Evolutionary conservation across 2,797 vertebrate species (phyloP).

Genomic region (Adelosebastes latens): DNA sequence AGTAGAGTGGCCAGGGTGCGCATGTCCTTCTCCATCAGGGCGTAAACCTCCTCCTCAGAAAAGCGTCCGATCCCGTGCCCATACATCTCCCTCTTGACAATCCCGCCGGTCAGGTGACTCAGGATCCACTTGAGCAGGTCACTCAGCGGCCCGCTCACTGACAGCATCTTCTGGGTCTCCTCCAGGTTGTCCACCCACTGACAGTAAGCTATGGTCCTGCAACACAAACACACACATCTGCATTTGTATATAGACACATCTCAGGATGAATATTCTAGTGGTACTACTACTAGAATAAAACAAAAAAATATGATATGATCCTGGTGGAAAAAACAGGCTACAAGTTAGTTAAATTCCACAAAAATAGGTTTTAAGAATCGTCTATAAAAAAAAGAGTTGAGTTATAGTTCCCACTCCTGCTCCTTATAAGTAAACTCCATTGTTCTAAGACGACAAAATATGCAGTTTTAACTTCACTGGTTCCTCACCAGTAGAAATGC

Average conservation of each 20-base stretch:
- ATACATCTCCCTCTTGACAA: slow-evolving; percentile 96
- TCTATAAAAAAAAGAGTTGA: background rate
- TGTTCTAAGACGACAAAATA: background rate
- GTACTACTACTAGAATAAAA: background rate
- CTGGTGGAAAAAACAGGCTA: no score
- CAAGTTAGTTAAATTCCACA: background rate
- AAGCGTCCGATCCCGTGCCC: slow-evolving; percentile 98
- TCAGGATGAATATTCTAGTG: background rate
- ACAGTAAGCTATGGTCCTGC: slow-evolving; percentile 97
- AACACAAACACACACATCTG: background rate
- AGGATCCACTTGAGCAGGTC: slow-evolving; percentile 96
- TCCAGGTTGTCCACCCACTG: slow-evolving; percentile 98
- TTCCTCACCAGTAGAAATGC: slow-evolving; percentile 96
- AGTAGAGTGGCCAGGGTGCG: slow-evolving; percentile 91
- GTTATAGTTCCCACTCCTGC: background rate
- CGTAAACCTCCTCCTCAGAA: slow-evolving; percentile 94
- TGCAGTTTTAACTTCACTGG: background rate
- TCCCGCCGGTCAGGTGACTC: slow-evolving; percentile 94
- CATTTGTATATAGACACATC: no score
- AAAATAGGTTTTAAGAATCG: background rate
- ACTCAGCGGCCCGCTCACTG: slow-evolving; percentile 92
- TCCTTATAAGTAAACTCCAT: background rate
- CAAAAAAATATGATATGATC: background rate
- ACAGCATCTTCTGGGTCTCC: slow-evolving; percentile 96
- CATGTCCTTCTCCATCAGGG: slow-evolving; percentile 99